Conservation (phyloP, 1,140 invertebrate genomes). For the Drosophila bipectinata region DNA sequence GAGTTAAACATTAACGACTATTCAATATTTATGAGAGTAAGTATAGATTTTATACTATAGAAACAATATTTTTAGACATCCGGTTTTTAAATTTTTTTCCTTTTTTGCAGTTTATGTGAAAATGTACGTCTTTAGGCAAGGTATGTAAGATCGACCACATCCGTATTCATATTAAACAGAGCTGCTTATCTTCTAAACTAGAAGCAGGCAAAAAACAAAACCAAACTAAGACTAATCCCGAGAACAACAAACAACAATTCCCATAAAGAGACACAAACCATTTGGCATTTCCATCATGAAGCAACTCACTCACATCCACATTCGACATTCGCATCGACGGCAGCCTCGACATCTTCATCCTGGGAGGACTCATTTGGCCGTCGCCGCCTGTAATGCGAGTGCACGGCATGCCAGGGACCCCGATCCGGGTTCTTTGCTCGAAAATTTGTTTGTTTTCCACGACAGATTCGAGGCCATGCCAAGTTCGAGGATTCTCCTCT, state of each 20-base stretch:
- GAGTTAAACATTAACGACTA: no score
- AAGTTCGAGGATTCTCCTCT: slow-evolving; percentile 52
- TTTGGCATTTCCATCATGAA: slow-evolving; percentile 77
- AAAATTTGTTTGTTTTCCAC: slow-evolving; percentile 60
- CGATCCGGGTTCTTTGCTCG: slow-evolving; percentile 20
- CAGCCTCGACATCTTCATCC: slow-evolving; percentile 20
- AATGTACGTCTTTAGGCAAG: background rate
- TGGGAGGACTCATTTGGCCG: slow-evolving; percentile 60
- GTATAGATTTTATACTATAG: no score
- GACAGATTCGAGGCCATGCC: slow-evolving; percentile 27
- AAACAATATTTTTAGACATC: no score
- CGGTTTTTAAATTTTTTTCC: no score
- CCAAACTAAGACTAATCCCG: slow-evolving; percentile 56
- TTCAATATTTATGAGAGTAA: no score
- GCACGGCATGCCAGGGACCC: slow-evolving; percentile 48
- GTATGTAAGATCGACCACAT: background rate
- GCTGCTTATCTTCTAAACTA: slow-evolving; percentile 72
- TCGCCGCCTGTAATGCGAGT: slow-evolving; percentile 71
- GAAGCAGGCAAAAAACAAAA: slow-evolving; percentile 54
- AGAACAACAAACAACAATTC: slow-evolving; percentile 79
- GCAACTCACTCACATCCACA: slow-evolving; percentile 43
- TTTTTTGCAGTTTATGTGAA: no score
- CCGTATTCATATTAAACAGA: slow-evolving; percentile 10
- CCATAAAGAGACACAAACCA: slow-evolving; percentile 79
- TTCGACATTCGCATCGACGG: slow-evolving; percentile 18